Percentiles rank a stretch among this genome's conserved stretches.
Conservation (phyloP, 2,113 vertebrate genomes). For the Macrotus californicus region DNA sequence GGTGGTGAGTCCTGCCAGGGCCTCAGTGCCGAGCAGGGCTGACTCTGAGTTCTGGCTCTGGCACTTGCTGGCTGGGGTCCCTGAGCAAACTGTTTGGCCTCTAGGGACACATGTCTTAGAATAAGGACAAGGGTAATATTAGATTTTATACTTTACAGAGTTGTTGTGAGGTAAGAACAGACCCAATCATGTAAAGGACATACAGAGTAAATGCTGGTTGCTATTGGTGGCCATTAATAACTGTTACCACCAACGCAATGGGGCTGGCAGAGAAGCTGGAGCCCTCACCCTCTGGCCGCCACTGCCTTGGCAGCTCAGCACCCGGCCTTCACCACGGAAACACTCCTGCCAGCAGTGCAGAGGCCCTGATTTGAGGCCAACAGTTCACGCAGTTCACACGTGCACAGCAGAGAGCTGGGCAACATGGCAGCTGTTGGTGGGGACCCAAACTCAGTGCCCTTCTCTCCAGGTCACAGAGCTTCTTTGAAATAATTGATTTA, state of each 20-base stretch:
- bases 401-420: not conserved
- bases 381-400: not conserved
- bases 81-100: not conserved
- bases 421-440: fast-evolving
- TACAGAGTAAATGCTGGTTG: not conserved
- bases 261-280: not conserved
- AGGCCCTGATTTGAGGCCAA: not conserved
- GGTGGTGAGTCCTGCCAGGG: fast-evolving
- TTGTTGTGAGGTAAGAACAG: not conserved
- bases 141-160: not conserved
- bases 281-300: not conserved
- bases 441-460: not conserved
- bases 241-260: too few relatives aligned
- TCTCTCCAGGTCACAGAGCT: not conserved
- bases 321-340: not conserved
- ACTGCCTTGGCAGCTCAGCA: not conserved
- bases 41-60: not conserved
- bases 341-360: not conserved
- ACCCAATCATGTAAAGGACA: not conserved
- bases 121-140: not conserved
- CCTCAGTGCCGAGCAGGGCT: not conserved
- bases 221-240: not conserved
- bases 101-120: not conserved
- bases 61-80: not conserved
- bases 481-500: not conserved